phyloP scores from a whole-genome alignment of 2,888 invertebrate genomes.

The Perdita meconis region DNA sequence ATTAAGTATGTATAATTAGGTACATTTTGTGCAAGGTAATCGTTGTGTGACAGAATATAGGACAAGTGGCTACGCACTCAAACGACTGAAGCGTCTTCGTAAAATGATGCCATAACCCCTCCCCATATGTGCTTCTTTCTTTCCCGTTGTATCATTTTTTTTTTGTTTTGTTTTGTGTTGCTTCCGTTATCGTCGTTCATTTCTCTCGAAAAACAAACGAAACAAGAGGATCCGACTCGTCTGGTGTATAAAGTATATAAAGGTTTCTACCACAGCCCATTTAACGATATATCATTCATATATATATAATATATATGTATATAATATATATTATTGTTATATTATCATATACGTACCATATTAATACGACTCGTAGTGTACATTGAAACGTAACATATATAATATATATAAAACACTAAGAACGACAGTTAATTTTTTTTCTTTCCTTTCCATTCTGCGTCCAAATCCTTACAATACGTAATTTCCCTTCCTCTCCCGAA shows the following conservation, averaged over 20 bases:
- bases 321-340: constrained; percentile 67
- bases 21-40: constrained; percentile 81
- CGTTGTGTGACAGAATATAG: constrained; percentile 77
- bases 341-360: constrained; percentile 67
- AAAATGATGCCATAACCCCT: constrained; percentile 49
- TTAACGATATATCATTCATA: constrained; percentile 79
- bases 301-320: constrained; percentile 63
- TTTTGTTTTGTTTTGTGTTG: constrained; percentile 1
- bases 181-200: constrained; percentile 27
- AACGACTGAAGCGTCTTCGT: constrained; percentile 57
- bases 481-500: background rate
- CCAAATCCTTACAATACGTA: constrained; percentile 22
- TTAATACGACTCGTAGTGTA: constrained; percentile 65
- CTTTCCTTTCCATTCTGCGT: constrained; percentile 7
- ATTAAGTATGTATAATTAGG: constrained; percentile 78
- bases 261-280: constrained; percentile 83
- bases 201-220: constrained; percentile 54
- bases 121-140: constrained; percentile 1
- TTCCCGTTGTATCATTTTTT: background rate
- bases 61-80: constrained; percentile 66
- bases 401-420: constrained; percentile 66
- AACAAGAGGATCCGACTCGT: constrained; percentile 65
- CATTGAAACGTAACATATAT: constrained; percentile 68
- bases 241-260: constrained; percentile 76
- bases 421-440: constrained; percentile 54